phyloP scores from a whole-genome alignment of 2,113 vertebrate genomes.

The Cephalopholis sonnerati region DNA sequence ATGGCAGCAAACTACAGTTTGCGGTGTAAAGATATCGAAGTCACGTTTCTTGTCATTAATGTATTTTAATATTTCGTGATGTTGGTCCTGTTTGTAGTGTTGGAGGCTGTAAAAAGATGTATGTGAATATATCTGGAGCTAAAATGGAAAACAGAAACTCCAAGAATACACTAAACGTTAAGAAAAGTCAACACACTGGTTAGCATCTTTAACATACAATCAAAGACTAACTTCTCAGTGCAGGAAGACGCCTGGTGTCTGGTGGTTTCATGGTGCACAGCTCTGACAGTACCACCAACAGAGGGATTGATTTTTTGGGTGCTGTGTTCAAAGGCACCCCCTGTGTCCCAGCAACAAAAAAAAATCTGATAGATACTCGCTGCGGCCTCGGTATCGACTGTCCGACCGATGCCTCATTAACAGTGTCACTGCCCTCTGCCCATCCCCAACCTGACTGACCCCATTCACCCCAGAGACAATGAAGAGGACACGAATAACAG shows the following conservation, averaged over 20 bases:
- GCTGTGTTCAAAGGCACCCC: neutral
- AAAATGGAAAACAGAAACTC: neutral
- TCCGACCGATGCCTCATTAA: slow-evolving; percentile 21
- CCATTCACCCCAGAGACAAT: slow-evolving; percentile 38
- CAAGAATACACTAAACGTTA: too few relatives aligned
- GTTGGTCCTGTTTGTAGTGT: neutral
- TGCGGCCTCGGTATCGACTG: slow-evolving; percentile 45
- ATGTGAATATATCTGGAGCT: neutral
- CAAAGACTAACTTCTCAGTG: neutral
- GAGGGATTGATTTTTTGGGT: slow-evolving; percentile 44
- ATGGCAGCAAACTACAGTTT: too few relatives aligned
- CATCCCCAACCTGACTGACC: slow-evolving; percentile 34
- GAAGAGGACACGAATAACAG: neutral
- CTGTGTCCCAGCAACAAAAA: neutral
- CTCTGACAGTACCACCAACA: slow-evolving; percentile 14
- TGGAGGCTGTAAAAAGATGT: neutral
- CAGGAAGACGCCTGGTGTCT: neutral
- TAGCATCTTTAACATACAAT: neutral
- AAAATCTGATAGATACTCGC: slow-evolving; percentile 35
- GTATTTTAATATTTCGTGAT: neutral
- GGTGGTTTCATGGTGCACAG: neutral
- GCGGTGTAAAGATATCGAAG: too few relatives aligned
- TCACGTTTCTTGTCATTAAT: neutral
- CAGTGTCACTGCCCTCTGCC: slow-evolving; percentile 11
- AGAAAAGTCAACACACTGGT: neutral